These are phyloP conservation scores for Caloenas nicobarica DNA, from an alignment of 2,113 vertebrate species.

Conservation along the genomic window DNA sequence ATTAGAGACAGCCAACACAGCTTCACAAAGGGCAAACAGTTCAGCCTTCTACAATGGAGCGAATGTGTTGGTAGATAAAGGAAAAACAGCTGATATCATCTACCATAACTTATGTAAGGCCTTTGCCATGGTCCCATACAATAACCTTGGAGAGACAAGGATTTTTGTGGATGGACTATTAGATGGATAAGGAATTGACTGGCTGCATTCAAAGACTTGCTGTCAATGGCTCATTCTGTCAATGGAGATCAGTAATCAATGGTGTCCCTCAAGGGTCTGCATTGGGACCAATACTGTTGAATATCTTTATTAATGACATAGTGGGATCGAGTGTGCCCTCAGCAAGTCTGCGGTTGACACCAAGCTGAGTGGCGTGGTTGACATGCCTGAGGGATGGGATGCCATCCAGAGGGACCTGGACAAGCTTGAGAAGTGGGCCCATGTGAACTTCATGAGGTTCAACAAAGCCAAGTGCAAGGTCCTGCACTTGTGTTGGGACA, in stretches of 20 bases:
- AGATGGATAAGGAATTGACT: neutral
- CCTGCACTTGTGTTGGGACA: neutral
- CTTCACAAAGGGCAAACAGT: neutral
- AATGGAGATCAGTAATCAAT: neutral
- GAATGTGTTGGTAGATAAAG: neutral
- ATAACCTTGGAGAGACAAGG: rapidly evolving
- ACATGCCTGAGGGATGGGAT: neutral
- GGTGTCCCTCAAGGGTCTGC: neutral
- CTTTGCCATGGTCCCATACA: neutral
- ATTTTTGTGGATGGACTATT: neutral
- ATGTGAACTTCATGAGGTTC: neutral
- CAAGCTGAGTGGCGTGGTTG: neutral
- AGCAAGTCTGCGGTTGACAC: neutral
- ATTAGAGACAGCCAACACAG: neutral
- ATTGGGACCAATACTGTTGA: neutral
- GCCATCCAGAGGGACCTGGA: neutral
- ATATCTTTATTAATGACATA: neutral
- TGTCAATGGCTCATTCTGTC: neutral
- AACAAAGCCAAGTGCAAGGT: neutral
- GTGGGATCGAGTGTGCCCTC: neutral
- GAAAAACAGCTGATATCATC: neutral
- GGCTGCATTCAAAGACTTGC: neutral
- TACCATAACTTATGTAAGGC: neutral
- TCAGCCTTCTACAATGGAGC: rapidly evolving
- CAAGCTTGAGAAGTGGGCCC: neutral